phyloP scores from a whole-genome alignment of 2,113 vertebrate genomes.

The Vidua chalybeata region DNA sequence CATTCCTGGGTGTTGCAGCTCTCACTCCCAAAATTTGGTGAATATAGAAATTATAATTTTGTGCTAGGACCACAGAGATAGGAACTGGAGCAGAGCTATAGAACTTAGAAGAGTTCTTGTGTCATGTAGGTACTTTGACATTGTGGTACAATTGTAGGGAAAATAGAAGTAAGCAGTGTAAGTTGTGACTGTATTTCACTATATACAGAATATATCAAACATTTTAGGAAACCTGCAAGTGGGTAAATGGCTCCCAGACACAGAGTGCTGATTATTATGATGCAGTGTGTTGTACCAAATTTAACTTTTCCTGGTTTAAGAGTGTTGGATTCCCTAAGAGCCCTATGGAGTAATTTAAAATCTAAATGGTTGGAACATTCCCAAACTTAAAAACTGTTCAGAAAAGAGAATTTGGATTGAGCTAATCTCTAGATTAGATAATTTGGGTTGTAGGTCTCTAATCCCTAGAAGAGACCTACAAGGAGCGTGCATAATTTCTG shows the following conservation, averaged over 20 bases:
- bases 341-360: neutral
- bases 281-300: neutral
- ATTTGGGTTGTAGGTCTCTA: neutral
- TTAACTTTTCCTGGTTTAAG: neutral
- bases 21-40: neutral
- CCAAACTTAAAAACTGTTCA: neutral
- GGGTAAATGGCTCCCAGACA: neutral
- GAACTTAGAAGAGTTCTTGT: neutral
- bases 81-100: neutral
- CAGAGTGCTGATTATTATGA: neutral
- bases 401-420: neutral
- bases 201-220: neutral
- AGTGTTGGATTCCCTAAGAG: neutral
- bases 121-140: neutral
- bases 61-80: neutral
- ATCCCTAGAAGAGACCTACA: neutral
- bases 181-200: neutral
- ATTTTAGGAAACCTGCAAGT: neutral
- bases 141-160: neutral
- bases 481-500: neutral
- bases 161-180: neutral
- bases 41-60: neutral
- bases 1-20: neutral
- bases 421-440: neutral
- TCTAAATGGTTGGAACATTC: neutral